Evolutionary conservation across 2,888 invertebrate species (phyloP).

Genomic region (Metopia argyrocephala): DNA sequence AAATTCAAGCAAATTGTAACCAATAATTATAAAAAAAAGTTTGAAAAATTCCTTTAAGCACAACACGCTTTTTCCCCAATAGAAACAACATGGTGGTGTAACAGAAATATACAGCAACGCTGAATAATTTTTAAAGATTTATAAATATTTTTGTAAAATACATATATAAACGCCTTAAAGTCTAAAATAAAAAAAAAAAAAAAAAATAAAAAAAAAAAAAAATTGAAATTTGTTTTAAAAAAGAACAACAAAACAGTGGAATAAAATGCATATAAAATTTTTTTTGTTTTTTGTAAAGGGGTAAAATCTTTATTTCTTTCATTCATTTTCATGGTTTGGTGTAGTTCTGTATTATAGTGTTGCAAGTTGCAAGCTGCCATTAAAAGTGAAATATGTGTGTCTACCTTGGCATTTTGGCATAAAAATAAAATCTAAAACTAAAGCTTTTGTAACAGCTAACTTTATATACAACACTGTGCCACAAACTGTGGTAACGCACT

Average conservation of each 20-base stretch:
- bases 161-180: constrained; percentile 14
- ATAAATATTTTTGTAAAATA: not conserved
- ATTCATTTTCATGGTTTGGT: not conserved
- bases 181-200: not conserved
- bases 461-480: constrained; percentile 6
- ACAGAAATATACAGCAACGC: not conserved
- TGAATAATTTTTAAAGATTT: not conserved
- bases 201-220: not conserved
- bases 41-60: constrained; percentile 34
- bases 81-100: not conserved
- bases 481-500: constrained; percentile 50
- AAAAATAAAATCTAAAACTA: constrained; percentile 10
- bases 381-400: constrained; percentile 62
- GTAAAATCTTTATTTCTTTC: not conserved
- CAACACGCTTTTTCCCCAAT: constrained; percentile 46
- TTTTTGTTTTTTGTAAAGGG: not conserved
- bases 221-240: no score
- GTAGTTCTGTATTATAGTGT: not conserved
- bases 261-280: no score
- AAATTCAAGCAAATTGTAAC: constrained; percentile 11
- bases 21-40: constrained; percentile 41
- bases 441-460: constrained; percentile 21
- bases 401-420: constrained; percentile 54
- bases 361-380: constrained; percentile 42
- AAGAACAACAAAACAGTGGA: no score